Evolutionary conservation across 2,113 vertebrate species (phyloP).

Genomic region (Melanerpes formicivorus): DNA sequence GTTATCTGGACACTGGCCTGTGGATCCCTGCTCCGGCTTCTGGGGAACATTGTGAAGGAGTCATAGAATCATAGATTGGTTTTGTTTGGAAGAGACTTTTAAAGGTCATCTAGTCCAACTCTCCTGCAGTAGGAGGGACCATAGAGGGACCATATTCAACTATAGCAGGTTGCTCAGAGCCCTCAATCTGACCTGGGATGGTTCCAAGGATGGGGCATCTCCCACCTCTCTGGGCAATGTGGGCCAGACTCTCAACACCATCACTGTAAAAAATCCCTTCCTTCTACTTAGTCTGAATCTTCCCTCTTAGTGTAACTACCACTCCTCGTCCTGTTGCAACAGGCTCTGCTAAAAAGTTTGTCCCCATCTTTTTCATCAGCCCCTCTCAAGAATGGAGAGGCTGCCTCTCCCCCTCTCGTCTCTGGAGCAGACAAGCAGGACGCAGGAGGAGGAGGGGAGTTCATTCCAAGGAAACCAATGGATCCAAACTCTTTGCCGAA

Average conservation of each 20-base stretch:
- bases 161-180: background rate
- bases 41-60: background rate
- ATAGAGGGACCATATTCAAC: background rate
- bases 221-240: background rate
- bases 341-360: background rate
- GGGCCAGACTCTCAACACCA: background rate
- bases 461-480: background rate
- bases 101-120: background rate
- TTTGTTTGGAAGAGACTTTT: background rate
- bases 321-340: background rate
- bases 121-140: background rate
- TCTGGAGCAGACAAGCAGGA: background rate
- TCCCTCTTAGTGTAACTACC: background rate
- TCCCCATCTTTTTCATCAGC: background rate
- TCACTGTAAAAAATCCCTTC: background rate
- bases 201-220: background rate
- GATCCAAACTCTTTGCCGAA: conserved; percentile 60
- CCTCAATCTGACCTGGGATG: background rate
- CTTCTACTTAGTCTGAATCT: background rate
- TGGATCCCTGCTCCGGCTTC: background rate
- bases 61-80: background rate
- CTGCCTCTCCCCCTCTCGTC: background rate
- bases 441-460: background rate
- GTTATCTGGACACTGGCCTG: background rate
- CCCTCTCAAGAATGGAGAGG: background rate